Evolutionary conservation across 2,888 invertebrate genomes (phyloP), one percentile per base, ranked within the genome.

Genomic region (Automeris io): DNA sequence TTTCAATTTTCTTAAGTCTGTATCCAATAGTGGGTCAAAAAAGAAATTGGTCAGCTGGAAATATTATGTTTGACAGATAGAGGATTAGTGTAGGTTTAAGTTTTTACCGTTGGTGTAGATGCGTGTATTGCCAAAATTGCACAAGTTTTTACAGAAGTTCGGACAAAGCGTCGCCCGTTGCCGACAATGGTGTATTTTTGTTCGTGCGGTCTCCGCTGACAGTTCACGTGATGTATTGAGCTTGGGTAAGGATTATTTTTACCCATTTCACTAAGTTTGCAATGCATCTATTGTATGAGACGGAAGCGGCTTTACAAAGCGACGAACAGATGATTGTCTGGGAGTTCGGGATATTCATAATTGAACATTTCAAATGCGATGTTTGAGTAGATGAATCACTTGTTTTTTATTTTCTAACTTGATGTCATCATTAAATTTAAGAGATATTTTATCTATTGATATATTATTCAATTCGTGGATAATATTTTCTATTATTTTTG

Each of bases 231-330:
- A 86, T 85, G 85, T 85, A 86, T 86, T 85, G 79, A 76, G 61
- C 69, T 64, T 54, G 67, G 71, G 69, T 62, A 66, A 74, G 80
- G 83, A 83, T 85, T 86, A 86, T 85, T 83, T 85, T 82, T 83
- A 76, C 82, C 82, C 79, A 78, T 85, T 83, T 82, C 79, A 81
- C 78, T 57, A 83, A 82, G 80, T 85, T 85, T 76, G 81, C 86
- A 80, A 16, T 80, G 81, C 81, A 72, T 68, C 83, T 74, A 81
- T 85, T 85, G 83, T 86, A 54, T 48, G 52, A 58, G 55, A 56
- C 83, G 86, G 86, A 86, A 85, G 82, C 83, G 83, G 82, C 72
- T 49, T 58, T 49, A 76, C 78, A 85, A 85, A 82, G 80, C 67
- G 57, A 53, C 63, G 61, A 55, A 63, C 65, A 71, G 80, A 79